Conservation (phyloP, 2,888 invertebrate genomes). For the Sphinx pinastri region DNA sequence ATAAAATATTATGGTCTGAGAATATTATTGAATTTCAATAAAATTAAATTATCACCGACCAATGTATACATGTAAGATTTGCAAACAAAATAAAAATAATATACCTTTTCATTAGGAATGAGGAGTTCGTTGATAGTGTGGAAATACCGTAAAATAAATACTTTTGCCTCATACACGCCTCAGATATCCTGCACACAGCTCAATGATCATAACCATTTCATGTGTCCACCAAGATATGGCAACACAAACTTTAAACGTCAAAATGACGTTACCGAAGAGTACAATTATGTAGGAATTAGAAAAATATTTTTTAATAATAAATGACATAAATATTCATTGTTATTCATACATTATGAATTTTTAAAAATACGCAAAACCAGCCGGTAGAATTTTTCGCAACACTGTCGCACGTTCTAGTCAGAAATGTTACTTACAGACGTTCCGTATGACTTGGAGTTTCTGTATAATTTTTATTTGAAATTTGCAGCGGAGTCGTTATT, state of each 20-base stretch:
- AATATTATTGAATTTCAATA: no score
- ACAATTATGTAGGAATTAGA: slow-evolving; percentile 32
- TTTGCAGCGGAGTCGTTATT: slow-evolving; percentile 65
- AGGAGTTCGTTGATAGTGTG: no score
- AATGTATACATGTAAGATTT: no score
- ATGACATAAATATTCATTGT: slow-evolving; percentile 23
- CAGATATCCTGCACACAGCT: no score
- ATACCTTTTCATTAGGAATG: no score
- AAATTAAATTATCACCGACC: no score
- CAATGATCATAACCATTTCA: no score
- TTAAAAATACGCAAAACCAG: slow-evolving; percentile 33
- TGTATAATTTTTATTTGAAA: slow-evolving; percentile 67
- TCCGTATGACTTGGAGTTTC: slow-evolving; percentile 56
- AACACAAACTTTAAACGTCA: slow-evolving; percentile 36
- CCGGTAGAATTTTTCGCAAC: slow-evolving; percentile 25
- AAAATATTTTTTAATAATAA: slow-evolving; percentile 34
- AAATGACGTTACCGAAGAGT: slow-evolving; percentile 41
- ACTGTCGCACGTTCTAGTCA: slow-evolving; percentile 51
- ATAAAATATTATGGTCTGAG: no score
- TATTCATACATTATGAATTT: slow-evolving; percentile 7
- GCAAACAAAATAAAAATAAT: no score
- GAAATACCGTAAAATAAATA: no score
- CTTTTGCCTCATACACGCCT: no score
- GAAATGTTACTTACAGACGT: slow-evolving; percentile 69
- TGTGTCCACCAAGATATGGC: not conserved